Evolutionary conservation across 2,797 vertebrate genomes (phyloP).

Genomic region (Siniperca scherzeri): DNA sequence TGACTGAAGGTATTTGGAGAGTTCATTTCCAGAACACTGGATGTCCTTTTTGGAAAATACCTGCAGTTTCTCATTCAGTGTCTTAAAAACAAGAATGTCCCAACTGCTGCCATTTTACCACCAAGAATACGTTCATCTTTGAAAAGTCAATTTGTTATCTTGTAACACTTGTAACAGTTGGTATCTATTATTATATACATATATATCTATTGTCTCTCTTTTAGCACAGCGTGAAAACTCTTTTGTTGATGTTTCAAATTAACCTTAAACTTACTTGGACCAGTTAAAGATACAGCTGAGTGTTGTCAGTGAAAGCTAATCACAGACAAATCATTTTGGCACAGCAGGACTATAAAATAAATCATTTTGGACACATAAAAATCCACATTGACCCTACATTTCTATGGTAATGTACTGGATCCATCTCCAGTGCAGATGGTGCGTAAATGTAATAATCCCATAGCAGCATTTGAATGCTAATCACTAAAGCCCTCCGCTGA

Average conservation of each 20-base stretch:
- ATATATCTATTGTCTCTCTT: background rate
- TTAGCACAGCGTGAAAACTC: background rate
- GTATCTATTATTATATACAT: conserved; percentile 6
- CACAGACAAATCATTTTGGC: conserved; percentile 53
- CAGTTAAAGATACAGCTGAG: conserved; percentile 15
- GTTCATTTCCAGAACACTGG: conserved; percentile 43
- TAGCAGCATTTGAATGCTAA: conserved; percentile 53
- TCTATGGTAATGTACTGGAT: conserved; percentile 2
- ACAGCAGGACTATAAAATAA: conserved; percentile 21
- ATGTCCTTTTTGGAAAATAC: conserved; percentile 12
- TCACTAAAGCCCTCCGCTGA: conserved; percentile 48
- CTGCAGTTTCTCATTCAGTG: background rate
- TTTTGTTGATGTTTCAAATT: conserved; percentile 47
- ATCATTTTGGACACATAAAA: conserved; percentile 42
- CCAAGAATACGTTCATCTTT: background rate
- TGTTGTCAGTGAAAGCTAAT: conserved; percentile 57
- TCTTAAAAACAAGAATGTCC: background rate
- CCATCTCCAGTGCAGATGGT: conserved; percentile 50
- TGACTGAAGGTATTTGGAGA: conserved; percentile 24
- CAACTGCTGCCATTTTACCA: background rate
- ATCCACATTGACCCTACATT: conserved; percentile 26
- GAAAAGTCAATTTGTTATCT: background rate
- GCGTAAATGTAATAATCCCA: conserved; percentile 56
- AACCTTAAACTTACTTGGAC: conserved; percentile 46
- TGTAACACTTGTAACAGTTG: background rate